phyloP scores from a whole-genome alignment of 1,140 invertebrate species.

The Drosophila rhopaloa region DNA sequence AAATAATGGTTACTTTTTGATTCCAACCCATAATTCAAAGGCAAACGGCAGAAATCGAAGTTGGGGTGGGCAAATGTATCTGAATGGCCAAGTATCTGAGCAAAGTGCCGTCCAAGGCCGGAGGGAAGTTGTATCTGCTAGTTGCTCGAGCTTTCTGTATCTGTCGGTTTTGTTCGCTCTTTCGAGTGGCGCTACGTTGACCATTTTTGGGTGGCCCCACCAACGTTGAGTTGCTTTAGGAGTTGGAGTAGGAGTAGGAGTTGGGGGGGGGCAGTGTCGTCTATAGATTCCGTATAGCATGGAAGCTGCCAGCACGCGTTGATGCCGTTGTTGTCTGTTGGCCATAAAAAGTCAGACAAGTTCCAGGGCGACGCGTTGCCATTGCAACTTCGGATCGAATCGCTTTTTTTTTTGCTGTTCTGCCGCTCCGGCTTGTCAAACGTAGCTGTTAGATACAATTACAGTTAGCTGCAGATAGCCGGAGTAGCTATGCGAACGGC shows the following conservation, averaged over 20 bases:
- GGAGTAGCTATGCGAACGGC: constrained; percentile 23
- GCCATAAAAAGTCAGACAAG: constrained; percentile 78
- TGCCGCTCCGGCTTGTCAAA: constrained; percentile 57
- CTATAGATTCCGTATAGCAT: background rate
- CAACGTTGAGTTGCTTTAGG: background rate
- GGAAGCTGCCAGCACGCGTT: constrained; percentile 56
- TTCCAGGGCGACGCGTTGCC: constrained; percentile 75
- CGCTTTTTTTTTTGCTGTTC: constrained; percentile 4
- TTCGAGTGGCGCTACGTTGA: constrained; percentile 75
- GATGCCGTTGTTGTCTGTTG: constrained; percentile 46
- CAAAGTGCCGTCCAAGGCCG: constrained; percentile 16
- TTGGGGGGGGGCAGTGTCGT: background rate
- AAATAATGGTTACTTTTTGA: constrained; percentile 81
- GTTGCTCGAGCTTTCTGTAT: constrained; percentile 38
- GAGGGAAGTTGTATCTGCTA: constrained; percentile 16
- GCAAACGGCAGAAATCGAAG: constrained; percentile 33
- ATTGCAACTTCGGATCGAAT: constrained; percentile 19
- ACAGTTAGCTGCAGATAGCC: constrained; percentile 69
- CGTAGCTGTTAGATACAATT: constrained; percentile 80
- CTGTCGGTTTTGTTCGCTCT: constrained; percentile 42
- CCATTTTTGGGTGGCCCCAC: constrained; percentile 76
- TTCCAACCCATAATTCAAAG: constrained; percentile 75
- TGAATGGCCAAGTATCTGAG: constrained; percentile 15
- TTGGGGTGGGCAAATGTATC: constrained; percentile 21
- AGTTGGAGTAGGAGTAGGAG: background rate